Percentiles rank a stretch among this genome's conserved stretches.
Evolutionary conservation across 2,113 vertebrate genomes (phyloP).

Genomic region (Prinia subflava): DNA sequence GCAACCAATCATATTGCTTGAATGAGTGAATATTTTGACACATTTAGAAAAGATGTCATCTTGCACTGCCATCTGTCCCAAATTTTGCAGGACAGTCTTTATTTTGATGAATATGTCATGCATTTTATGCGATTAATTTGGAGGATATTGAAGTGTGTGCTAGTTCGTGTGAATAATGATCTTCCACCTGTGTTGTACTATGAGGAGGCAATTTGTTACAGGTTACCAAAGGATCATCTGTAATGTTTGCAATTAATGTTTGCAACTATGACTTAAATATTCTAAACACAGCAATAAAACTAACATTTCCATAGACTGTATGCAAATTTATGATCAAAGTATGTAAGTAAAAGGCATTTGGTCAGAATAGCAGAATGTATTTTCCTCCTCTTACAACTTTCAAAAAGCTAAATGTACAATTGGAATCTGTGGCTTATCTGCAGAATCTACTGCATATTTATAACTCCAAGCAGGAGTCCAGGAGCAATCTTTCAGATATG

Average conservation of each 20-base stretch:
- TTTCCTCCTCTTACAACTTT: not conserved
- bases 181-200: not conserved
- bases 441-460: not conserved
- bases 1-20: slow-evolving; percentile 21
- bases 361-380: not conserved
- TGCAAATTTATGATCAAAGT: not conserved
- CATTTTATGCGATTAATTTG: slow-evolving; percentile 26
- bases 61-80: slow-evolving; percentile 65
- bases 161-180: slow-evolving; percentile 15
- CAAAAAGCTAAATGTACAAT: not conserved
- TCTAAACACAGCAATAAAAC: not conserved
- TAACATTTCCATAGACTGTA: not conserved
- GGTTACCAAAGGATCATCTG: not conserved
- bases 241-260: not conserved
- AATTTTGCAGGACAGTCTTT: slow-evolving; percentile 64
- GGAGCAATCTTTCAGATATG: not conserved
- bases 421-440: not conserved
- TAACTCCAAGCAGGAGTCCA: not conserved
- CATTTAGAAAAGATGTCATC: slow-evolving; percentile 62
- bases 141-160: not conserved
- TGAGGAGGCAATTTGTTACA: not conserved
- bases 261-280: not conserved
- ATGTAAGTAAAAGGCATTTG: not conserved
- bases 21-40: slow-evolving; percentile 58
- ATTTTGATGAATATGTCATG: slow-evolving; percentile 48